Evolutionary conservation across 2,113 vertebrate species (phyloP).

Genomic region (Hucho hucho): DNA sequence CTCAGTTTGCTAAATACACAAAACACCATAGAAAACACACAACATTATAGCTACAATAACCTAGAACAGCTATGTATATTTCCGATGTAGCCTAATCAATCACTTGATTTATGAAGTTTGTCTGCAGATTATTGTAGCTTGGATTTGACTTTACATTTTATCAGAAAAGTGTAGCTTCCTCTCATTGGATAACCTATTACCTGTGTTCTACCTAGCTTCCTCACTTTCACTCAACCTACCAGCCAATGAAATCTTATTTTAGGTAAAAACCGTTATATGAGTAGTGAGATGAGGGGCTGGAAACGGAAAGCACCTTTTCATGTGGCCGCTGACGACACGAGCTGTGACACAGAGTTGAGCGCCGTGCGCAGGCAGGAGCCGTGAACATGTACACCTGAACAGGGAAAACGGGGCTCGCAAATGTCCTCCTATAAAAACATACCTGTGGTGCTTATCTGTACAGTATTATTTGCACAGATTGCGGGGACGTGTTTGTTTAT

Average conservation of each 20-base stretch:
- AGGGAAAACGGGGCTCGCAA: conserved; percentile 81
- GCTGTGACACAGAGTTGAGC: conserved; percentile 80
- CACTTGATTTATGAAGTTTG: too few relatives aligned
- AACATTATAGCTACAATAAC: too few relatives aligned
- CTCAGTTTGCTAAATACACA: too few relatives aligned
- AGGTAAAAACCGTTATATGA: conserved; percentile 17
- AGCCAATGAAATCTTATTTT: not conserved
- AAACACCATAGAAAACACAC: too few relatives aligned
- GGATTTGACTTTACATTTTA: not conserved
- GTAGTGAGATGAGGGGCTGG: conserved; percentile 34
- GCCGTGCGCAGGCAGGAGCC: conserved; percentile 83
- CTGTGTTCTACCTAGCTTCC: conserved; percentile 39
- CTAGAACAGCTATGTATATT: too few relatives aligned
- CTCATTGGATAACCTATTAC: conserved; percentile 59
- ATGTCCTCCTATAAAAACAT: conserved; percentile 65
- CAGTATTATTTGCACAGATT: conserved; percentile 15
- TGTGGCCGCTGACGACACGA: conserved; percentile 88
- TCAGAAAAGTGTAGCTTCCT: not conserved
- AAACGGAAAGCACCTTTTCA: conserved; percentile 73
- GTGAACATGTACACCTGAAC: conserved; percentile 99
- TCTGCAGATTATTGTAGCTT: not conserved
- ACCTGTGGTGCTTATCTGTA: conserved; percentile 63
- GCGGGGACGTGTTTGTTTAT: conserved; percentile 23
- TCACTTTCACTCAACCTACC: conserved; percentile 30
- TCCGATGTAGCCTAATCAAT: too few relatives aligned